These are phyloP conservation scores for Nerophis lumbriciformis DNA, from an alignment of 2,113 vertebrate species.

Conservation along the genomic window DNA sequence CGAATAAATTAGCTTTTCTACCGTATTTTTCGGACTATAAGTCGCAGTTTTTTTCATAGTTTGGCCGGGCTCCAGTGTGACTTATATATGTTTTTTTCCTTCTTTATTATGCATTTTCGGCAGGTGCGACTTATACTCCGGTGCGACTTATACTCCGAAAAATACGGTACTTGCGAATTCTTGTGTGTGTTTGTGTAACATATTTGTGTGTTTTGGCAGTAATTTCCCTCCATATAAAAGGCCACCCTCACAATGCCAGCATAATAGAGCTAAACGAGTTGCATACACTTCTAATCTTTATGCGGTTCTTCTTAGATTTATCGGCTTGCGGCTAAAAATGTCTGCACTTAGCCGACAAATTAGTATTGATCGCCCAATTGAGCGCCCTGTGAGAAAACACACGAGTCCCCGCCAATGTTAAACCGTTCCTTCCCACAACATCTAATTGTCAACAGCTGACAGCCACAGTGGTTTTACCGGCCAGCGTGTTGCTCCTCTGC, in stretches of 20 bases:
- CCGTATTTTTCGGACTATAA: too few relatives aligned
- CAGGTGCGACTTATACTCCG: too few relatives aligned
- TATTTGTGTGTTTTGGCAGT: too few relatives aligned
- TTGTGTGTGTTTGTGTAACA: too few relatives aligned
- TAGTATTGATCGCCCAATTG: background rate
- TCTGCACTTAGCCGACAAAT: background rate
- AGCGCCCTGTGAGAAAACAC: background rate
- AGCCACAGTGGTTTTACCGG: slow-evolving; percentile 56
- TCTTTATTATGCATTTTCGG: too few relatives aligned
- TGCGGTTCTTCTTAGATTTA: background rate
- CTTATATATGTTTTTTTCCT: too few relatives aligned
- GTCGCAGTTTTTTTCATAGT: too few relatives aligned
- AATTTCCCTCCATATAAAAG: background rate
- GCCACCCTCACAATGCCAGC: background rate
- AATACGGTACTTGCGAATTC: too few relatives aligned
- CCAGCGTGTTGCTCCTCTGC: slow-evolving; percentile 57
- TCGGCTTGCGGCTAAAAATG: background rate
- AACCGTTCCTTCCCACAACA: background rate
- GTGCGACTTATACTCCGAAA: too few relatives aligned
- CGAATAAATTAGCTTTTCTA: too few relatives aligned
- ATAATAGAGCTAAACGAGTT: background rate
- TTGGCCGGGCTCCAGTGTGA: too few relatives aligned
- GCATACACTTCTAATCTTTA: background rate
- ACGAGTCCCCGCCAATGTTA: background rate
- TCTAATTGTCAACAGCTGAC: slow-evolving; percentile 51